These are phyloP conservation scores for Nasonia oneida DNA, from an alignment of 2,888 invertebrate genomes.

Conservation along the genomic window DNA sequence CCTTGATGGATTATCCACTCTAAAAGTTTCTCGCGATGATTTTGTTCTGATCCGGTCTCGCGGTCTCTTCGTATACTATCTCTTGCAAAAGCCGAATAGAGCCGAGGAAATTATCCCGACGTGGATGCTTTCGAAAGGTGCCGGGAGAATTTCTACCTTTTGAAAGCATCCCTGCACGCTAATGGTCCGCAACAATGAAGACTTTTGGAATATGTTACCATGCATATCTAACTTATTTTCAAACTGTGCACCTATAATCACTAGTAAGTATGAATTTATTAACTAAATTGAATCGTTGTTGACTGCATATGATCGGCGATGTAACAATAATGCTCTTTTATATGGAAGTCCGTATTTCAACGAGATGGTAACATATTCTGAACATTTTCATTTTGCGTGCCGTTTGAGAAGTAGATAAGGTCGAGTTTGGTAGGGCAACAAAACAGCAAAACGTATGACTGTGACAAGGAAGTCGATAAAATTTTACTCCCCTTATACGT, in stretches of 20 bases:
- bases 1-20: background rate
- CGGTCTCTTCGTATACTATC: background rate
- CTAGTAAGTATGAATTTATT: conserved; percentile 45
- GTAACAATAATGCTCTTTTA: background rate
- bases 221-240: conserved; percentile 22
- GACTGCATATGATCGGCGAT: background rate
- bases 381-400: conserved; percentile 31
- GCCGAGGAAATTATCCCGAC: conserved; percentile 38
- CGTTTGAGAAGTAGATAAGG: conserved; percentile 1
- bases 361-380: conserved; percentile 47
- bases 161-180: conserved; percentile 75
- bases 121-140: conserved; percentile 79
- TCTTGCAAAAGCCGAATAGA: background rate
- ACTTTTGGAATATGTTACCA: conserved; percentile 55
- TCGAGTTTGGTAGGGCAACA: conserved; percentile 1
- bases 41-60: background rate
- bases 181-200: conserved; percentile 46
- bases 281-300: background rate
- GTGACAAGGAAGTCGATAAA: background rate
- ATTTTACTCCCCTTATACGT: background rate
- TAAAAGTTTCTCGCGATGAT: background rate
- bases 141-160: conserved; percentile 73
- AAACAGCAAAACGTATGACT: background rate
- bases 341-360: background rate
- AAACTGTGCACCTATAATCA: background rate